These are phyloP conservation scores for Trachelipus rathkii DNA, from an alignment of 1,140 invertebrate species.

Conservation along the genomic window DNA sequence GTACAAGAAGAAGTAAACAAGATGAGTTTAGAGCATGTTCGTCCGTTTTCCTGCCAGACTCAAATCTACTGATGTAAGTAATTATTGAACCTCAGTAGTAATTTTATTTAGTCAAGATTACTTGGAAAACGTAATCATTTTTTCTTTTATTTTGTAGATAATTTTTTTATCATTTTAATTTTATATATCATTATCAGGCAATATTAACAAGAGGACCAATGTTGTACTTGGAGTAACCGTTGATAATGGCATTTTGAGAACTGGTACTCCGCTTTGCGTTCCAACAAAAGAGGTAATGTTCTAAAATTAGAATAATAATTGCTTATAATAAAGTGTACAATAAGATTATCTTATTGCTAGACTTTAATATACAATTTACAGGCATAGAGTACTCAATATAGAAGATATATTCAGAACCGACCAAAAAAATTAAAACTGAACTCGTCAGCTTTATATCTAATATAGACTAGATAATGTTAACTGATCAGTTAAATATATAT, in stretches of 20 bases:
- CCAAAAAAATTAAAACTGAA: too few species aligned
- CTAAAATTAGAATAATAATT: too few species aligned
- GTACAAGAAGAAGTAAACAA: conserved; percentile 82
- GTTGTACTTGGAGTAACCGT: conserved; percentile 95
- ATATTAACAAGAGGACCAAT: conserved; percentile 96
- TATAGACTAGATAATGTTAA: too few species aligned
- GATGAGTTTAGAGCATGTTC: conserved; percentile 93
- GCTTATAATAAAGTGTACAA: too few species aligned
- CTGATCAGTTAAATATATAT: too few species aligned
- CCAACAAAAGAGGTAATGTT: conserved; percentile 82
- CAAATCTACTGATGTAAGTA: conserved; percentile 69
- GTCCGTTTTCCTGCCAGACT: conserved; percentile 98
- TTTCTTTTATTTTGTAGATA: conserved; percentile 16
- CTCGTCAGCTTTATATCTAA: too few species aligned
- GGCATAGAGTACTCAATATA: too few species aligned
- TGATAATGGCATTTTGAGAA: conserved; percentile 90
- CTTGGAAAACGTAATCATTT: neutral
- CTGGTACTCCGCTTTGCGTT: conserved; percentile 95
- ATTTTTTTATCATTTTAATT: conserved; percentile 12
- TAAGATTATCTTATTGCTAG: too few species aligned
- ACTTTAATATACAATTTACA: too few species aligned
- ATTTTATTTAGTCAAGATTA: neutral
- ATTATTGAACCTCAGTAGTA: neutral
- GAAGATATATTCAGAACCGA: too few species aligned
- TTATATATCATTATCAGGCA: conserved; percentile 59